Evolutionary conservation across 2,888 invertebrate genomes (phyloP), one percentile per base, ranked within the genome.

Genomic region (Zaprionus bogoriensis): DNA sequence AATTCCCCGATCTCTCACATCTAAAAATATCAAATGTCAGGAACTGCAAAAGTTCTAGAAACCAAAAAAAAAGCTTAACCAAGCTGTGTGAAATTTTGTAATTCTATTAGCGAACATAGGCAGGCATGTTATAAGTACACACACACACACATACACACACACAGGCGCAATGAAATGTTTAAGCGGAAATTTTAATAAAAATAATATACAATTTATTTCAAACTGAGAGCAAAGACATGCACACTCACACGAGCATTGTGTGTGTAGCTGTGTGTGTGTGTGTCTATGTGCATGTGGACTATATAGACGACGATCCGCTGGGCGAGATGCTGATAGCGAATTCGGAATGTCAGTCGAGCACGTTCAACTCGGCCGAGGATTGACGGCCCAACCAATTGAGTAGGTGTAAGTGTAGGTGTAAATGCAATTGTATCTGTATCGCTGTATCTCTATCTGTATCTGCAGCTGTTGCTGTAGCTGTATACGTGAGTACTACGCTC

Each of bases 161-260:
- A 55, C 12, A 46, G 32, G 17, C 32, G 17, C 22, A 53, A 30
- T 41, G 36, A 62, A 57, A 70, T 71, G 78, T 39, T 82, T 74
- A 72, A 82, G 82, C 82, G 82, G 82, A 82, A 85, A 82, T 85
- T 85, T 82, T 80, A 82, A 82, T 82, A 77, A 82, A 82, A 82
- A 82, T 80, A 68, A 82, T 82, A 77, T 76, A 82, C 64, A 82
- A 82, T 85, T 82, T 83, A 82, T 85, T 78, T 85, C 74, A 81
- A 82, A 85, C 82, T 69, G 63, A 70, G 64, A 67, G 69, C 45
- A 70, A 47, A 64, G 61, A 57, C 52, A 57, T 48, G 57, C 27
- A 10, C 12, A 46, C 36, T 46, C 59, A 74, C 67, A 64, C 60
- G 54, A 63, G 64, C 63, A 63, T 47, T 55, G 14, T 36, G 14